Conservation (phyloP, 2,113 vertebrate species). For the Sturnus vulgaris region DNA sequence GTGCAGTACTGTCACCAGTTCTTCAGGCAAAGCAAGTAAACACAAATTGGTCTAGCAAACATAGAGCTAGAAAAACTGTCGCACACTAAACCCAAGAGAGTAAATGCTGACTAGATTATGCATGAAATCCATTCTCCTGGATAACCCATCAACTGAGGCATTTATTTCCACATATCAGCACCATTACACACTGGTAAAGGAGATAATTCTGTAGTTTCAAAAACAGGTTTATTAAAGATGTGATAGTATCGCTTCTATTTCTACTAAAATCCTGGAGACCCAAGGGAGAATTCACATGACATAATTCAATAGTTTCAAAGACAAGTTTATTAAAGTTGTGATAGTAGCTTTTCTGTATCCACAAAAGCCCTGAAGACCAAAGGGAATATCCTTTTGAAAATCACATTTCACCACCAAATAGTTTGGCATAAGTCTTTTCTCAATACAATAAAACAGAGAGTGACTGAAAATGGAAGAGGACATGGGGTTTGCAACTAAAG, state of each 20-base stretch:
- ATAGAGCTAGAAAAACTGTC: not conserved
- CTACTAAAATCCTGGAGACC: not conserved
- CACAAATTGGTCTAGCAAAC: not conserved
- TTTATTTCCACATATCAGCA: not conserved
- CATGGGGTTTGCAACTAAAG: not conserved
- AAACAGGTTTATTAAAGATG: not conserved
- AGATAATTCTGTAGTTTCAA: not conserved
- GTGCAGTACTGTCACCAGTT: not conserved
- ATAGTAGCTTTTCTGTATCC: not conserved
- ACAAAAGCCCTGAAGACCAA: not conserved
- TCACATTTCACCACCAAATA: not conserved
- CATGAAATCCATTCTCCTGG: not conserved
- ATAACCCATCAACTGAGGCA: not conserved
- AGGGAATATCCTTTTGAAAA: not conserved
- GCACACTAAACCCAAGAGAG: not conserved
- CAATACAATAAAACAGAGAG: not conserved
- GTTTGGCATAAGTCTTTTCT: not conserved
- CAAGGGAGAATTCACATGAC: not conserved
- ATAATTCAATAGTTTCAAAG: conserved; percentile 6
- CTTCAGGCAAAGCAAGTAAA: not conserved
- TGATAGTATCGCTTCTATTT: not conserved
- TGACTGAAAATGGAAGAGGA: not conserved
- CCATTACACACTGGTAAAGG: not conserved
- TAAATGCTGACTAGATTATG: not conserved
- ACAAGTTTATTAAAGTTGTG: conserved; percentile 34